A percentile compares a stretch with the other conserved stretches of the same genome.
Conservation (phyloP, 1,140 invertebrate species). For the Dinoponera quadriceps region DNA sequence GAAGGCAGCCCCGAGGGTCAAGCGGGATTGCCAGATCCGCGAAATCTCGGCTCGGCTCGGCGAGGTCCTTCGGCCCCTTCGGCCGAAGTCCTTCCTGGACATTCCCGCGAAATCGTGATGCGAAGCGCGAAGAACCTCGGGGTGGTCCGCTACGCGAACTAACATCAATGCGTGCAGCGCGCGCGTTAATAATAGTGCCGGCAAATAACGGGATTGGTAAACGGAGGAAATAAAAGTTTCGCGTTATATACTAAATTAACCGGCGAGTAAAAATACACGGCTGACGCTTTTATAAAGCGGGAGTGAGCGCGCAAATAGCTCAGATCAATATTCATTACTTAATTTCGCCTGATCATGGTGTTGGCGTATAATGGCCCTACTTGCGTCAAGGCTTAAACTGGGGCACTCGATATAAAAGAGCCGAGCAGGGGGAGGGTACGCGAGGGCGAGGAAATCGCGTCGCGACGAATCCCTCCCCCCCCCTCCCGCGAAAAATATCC, state of each 20-base stretch:
- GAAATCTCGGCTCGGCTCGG: too few species aligned
- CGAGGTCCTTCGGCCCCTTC: background rate
- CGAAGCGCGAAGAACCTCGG: too few species aligned
- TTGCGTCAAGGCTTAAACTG: background rate
- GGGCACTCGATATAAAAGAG: slow-evolving; percentile 19
- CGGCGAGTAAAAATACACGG: background rate
- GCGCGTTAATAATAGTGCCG: background rate
- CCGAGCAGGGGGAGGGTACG: too few species aligned
- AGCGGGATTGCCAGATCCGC: slow-evolving; percentile 33
- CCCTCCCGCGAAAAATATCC: background rate
- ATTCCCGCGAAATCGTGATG: background rate
- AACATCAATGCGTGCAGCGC: background rate
- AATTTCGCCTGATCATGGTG: slow-evolving; percentile 5
- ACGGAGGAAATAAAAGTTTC: too few species aligned
- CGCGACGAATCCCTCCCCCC: too few species aligned
- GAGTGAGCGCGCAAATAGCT: slow-evolving; percentile 7
- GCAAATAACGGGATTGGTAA: too few species aligned
- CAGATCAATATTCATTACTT: slow-evolving; percentile 19
- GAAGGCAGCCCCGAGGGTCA: background rate
- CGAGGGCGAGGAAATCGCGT: background rate
- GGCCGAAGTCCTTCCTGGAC: background rate
- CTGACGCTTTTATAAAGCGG: background rate
- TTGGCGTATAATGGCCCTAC: background rate
- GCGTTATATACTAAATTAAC: background rate
- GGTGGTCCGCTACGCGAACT: too few species aligned